These are phyloP conservation scores for Subanguina moxae DNA, from an alignment of 1,140 invertebrate species.

Conservation along the genomic window DNA sequence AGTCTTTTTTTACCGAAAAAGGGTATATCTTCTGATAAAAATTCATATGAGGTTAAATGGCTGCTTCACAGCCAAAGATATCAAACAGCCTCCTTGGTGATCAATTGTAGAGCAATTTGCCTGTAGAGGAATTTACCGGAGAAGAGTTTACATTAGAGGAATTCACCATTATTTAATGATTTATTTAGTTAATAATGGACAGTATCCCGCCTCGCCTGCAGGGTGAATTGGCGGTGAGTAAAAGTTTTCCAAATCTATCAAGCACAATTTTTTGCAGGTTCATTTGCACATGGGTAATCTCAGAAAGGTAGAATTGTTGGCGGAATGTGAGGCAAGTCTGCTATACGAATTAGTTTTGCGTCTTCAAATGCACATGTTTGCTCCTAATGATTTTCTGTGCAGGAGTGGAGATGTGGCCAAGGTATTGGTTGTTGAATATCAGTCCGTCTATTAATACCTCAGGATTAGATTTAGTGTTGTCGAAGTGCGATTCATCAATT, in stretches of 20 bases:
- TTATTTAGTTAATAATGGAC: constrained; percentile 36
- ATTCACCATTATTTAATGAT: neutral
- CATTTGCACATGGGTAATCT: constrained; percentile 86
- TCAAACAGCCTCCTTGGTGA: no score
- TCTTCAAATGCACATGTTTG: constrained; percentile 69
- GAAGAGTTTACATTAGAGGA: no score
- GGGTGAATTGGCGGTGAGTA: constrained; percentile 45
- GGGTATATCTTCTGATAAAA: no score
- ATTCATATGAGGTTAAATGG: no score
- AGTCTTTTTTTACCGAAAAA: no score
- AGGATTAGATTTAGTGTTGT: neutral
- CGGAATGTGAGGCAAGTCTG: constrained; percentile 82
- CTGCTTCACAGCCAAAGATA: no score
- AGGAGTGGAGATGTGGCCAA: constrained; percentile 89
- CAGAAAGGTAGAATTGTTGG: constrained; percentile 68
- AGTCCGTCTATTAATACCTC: no score
- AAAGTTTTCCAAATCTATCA: no score
- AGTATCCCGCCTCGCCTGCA: constrained; percentile 38
- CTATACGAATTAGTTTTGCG: constrained; percentile 85
- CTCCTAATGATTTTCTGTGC: constrained; percentile 89
- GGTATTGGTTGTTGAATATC: constrained; percentile 14
- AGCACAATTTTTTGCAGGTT: no score
- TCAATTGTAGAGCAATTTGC: no score
- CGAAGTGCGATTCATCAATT: no score
- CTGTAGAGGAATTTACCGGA: no score